These are phyloP conservation scores for Druon quercuslanigerum DNA, from an alignment of 1,140 invertebrate genomes.

Conservation along the genomic window DNA sequence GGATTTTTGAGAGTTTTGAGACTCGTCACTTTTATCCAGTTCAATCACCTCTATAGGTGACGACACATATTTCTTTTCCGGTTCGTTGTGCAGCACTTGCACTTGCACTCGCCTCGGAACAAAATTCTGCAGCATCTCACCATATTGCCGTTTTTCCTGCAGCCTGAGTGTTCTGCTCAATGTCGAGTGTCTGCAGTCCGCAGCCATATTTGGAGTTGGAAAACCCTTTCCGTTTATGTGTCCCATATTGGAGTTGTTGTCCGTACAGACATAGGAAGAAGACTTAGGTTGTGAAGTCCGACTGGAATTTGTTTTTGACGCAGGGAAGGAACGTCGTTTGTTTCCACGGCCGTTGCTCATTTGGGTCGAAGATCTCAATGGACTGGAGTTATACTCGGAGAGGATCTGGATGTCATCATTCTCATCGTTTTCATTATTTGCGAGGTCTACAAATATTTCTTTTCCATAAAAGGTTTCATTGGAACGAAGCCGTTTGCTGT, in stretches of 20 bases:
- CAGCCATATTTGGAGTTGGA: not conserved
- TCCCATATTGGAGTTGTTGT: not conserved
- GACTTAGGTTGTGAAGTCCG: not conserved
- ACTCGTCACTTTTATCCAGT: conserved; percentile 49
- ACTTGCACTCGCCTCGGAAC: conserved; percentile 50
- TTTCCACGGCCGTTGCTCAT: conserved; percentile 18
- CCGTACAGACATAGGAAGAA: not conserved
- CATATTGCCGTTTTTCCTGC: conserved; percentile 65
- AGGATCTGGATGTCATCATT: conserved; percentile 41
- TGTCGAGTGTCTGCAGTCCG: conserved; percentile 37
- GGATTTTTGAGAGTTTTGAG: conserved; percentile 21
- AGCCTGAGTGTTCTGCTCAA: conserved; percentile 55
- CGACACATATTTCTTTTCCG: conserved; percentile 32
- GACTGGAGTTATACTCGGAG: conserved; percentile 38
- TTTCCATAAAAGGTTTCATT: not conserved
- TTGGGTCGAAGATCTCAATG: conserved; percentile 13
- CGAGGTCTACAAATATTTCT: conserved; percentile 2
- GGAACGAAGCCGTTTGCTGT: conserved; percentile 7
- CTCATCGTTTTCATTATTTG: conserved; percentile 9
- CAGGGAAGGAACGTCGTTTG: not conserved
- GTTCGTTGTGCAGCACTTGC: conserved; percentile 45
- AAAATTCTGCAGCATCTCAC: conserved; percentile 63
- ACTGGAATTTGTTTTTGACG: not conserved
- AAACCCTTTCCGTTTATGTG: conserved; percentile 25
- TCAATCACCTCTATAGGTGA: conserved; percentile 60